Evolutionary conservation across 2,888 invertebrate species (phyloP), one percentile per base, ranked within the genome.

Genomic region (Papilio gigon): DNA sequence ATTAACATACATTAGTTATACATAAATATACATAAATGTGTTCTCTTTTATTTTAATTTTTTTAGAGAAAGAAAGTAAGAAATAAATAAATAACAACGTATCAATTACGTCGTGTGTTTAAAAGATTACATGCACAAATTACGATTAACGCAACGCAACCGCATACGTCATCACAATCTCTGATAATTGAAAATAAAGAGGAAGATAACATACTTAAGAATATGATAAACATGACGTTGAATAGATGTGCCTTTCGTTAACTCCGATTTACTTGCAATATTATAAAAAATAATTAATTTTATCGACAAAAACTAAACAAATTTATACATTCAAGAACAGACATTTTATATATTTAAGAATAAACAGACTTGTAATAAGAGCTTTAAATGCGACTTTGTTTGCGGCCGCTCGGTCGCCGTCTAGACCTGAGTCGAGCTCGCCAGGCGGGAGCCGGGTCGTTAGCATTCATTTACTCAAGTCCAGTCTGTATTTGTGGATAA

Each of bases 381-480:
- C 53, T 56, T 56, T 56, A 56, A 56, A 56, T 56, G 53, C 30
- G n/a, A 56, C 30, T 56, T 56, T 56, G 53, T 27, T 56, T 53
- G 27, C 27, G 30, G 14, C 12, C 25, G 35, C 5, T 50, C 14
- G 5, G 25, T 53, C 47, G 37, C 17, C 47, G 53, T 56, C 53
- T 56, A 56, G 53, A 56, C 58, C 37, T 9, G 14, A 9, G 50
- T n/a, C 20, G 42, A 67, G 30, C 56, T 33, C 5, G 33, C 64
- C 53, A 61, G 68, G 61, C 65, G 27, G 53, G 60, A 61, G 44
- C 30, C 50, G 59, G 72, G 76, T 81, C 81, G 78, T 86, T 83
- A 81, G 79, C 79, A 82, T 84, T 82, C 78, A 82, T 79, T 72
- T 75, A 74, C 27, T 56, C 74, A 76, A 78, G 75, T 74, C 76